Evolutionary conservation across 2,888 invertebrate genomes (phyloP), one percentile per base, ranked within the genome.

Genomic region (Plagodis dolabraria): DNA sequence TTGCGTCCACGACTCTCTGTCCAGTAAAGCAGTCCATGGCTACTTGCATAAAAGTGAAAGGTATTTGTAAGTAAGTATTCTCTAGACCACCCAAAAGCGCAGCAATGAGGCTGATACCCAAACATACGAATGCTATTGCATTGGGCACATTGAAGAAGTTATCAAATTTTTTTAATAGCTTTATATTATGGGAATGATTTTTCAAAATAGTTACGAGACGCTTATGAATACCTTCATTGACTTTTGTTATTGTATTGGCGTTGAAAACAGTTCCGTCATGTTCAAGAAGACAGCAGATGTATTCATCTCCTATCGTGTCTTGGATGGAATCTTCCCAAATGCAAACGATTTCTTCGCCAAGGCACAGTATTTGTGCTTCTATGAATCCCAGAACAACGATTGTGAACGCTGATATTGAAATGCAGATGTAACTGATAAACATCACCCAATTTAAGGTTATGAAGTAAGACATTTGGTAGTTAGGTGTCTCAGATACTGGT

Each of bases 21-120:
- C 89, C 89, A 2, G 75, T 75, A 0, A 78, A 72, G 62, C 88
- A 88, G 60, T 86, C 86, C 70, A 84, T 79, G 0, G 73, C 77
- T 0, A 84, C 75, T 60, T 77, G 73, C 50, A 77, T 67, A 5
- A 75, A 66, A 0, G 83, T 80, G 38, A 75, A 85, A 5, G 83
- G 82, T 44, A 82, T 58, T 48, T 80, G 70, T 11, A 80, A 34
- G 50, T 74, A 83, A 0, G 84, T 83, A 33, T 83, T 81, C 51
- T 84, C 78, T 9, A 85, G 57, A 0, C 79, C 78, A 0, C 80
- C 83, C 0, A 84, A 54, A 9, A 85, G 64, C 56, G 76, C 77
- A 2, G 74, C 64, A 22, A 79, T 72, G 0, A 85, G 48, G 9
- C 75, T 74, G 0, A 74, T 45, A 0, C 76, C 66, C 0, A 80